Percentiles rank a stretch among this genome's conserved stretches.
phyloP scores from a whole-genome alignment of 2,797 vertebrate genomes.

The Rhincodon typus region DNA sequence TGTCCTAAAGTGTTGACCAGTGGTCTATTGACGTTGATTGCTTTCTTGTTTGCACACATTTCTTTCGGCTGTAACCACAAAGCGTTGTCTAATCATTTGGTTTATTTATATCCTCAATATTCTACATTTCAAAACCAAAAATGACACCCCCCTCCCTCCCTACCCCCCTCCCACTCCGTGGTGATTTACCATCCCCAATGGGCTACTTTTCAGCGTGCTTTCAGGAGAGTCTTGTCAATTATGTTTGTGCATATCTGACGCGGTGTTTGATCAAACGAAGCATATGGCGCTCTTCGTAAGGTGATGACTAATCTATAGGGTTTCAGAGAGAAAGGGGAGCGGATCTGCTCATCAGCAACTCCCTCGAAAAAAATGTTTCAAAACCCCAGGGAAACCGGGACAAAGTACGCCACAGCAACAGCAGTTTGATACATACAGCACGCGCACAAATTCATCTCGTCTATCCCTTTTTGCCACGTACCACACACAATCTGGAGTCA shows the following conservation, averaged over 20 bases:
- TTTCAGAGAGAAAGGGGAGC: constrained; percentile 36
- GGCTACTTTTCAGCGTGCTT: constrained; percentile 73
- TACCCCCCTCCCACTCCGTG: constrained; percentile 54
- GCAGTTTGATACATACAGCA: background rate
- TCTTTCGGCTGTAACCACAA: background rate
- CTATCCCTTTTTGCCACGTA: background rate
- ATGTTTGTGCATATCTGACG: constrained; percentile 60
- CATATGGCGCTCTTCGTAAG: constrained; percentile 66
- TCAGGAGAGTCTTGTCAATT: constrained; percentile 68
- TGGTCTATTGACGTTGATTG: background rate
- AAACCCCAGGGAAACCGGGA: constrained; percentile 48
- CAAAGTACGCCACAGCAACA: constrained; percentile 43
- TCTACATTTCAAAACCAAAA: background rate
- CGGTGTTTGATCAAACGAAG: constrained; percentile 67
- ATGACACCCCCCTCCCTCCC: background rate
- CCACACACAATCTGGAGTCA: background rate
- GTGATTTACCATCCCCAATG: constrained; percentile 72
- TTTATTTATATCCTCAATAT: background rate
- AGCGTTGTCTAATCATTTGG: background rate
- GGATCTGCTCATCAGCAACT: constrained; percentile 44
- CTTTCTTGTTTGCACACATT: background rate
- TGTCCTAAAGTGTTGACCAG: no score
- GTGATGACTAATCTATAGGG: constrained; percentile 50
- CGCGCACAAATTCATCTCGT: no score
- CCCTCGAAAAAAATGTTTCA: constrained; percentile 46